Evolutionary conservation across 2,888 invertebrate genomes (phyloP).

Genomic region (Dryobotodes eremita): DNA sequence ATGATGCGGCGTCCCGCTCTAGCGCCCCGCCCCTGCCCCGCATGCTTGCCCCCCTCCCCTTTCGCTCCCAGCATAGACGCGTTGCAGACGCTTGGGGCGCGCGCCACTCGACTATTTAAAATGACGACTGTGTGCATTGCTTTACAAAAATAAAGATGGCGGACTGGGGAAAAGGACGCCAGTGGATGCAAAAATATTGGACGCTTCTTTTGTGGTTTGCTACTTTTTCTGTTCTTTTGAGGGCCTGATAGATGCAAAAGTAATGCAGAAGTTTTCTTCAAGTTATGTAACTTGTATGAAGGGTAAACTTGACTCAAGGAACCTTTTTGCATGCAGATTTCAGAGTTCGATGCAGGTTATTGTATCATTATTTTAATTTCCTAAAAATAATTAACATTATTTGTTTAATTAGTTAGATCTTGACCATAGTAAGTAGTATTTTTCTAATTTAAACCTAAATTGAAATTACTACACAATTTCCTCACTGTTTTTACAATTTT

Average conservation of each 20-base stretch:
- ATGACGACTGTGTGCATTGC: constrained; percentile 83
- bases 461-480: background rate
- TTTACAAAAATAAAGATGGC: constrained; percentile 89
- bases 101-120: constrained; percentile 73
- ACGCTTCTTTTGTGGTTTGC: constrained; percentile 45
- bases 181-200: constrained; percentile 65
- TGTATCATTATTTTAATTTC: background rate
- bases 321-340: constrained; percentile 6
- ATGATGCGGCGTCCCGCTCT: constrained; percentile 79
- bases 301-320: constrained; percentile 3
- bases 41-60: constrained; percentile 69
- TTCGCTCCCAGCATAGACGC: constrained; percentile 70
- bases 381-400: background rate
- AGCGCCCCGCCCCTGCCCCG: constrained; percentile 79
- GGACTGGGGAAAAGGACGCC: constrained; percentile 73
- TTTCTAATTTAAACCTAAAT: background rate
- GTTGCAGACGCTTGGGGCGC: constrained; percentile 73
- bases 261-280: constrained; percentile 43
- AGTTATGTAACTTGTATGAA: constrained; percentile 46
- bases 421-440: background rate
- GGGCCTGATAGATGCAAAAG: constrained; percentile 28
- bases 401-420: background rate
- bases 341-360: background rate
- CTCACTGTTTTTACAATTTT: background rate
- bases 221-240: constrained; percentile 31